Conservation (phyloP, 1,140 invertebrate genomes). For the Drosophila seguyi region DNA sequence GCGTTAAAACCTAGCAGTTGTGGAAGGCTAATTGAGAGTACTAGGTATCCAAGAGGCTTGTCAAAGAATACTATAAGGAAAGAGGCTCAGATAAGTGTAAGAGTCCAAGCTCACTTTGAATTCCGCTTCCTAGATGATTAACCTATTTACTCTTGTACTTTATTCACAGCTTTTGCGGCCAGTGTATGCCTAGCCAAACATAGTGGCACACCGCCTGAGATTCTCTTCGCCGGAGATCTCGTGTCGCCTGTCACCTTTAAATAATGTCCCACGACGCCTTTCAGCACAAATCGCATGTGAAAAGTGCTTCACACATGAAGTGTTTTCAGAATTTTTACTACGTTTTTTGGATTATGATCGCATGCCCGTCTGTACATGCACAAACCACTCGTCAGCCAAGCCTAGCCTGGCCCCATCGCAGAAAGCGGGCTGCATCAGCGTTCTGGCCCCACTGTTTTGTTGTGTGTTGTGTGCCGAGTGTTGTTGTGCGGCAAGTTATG, state of each 20-base stretch:
- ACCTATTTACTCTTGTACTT: no score
- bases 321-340: slow-evolving; percentile 68
- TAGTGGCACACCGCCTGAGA: slow-evolving; percentile 50
- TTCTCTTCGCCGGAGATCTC: slow-evolving; percentile 65
- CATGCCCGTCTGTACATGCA: slow-evolving; percentile 36
- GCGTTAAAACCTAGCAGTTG: no score
- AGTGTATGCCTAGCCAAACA: slow-evolving; percentile 31
- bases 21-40: not conserved
- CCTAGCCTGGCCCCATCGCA: slow-evolving; percentile 13
- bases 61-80: not conserved
- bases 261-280: slow-evolving; percentile 82
- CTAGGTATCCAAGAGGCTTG: not conserved
- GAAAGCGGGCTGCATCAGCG: slow-evolving; percentile 27
- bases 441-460: slow-evolving; percentile 18
- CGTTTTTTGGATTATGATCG: slow-evolving; percentile 71
- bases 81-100: not conserved
- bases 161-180: not conserved
- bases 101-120: not conserved
- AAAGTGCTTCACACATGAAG: slow-evolving; percentile 80
- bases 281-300: slow-evolving; percentile 84
- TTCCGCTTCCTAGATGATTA: not conserved
- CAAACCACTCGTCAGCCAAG: slow-evolving; percentile 36
- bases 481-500: slow-evolving; percentile 43
- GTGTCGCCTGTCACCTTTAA: slow-evolving; percentile 80
- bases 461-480: slow-evolving; percentile 21